phyloP scores from a whole-genome alignment of 2,797 vertebrate genomes.

The Sebastes iracundus region DNA sequence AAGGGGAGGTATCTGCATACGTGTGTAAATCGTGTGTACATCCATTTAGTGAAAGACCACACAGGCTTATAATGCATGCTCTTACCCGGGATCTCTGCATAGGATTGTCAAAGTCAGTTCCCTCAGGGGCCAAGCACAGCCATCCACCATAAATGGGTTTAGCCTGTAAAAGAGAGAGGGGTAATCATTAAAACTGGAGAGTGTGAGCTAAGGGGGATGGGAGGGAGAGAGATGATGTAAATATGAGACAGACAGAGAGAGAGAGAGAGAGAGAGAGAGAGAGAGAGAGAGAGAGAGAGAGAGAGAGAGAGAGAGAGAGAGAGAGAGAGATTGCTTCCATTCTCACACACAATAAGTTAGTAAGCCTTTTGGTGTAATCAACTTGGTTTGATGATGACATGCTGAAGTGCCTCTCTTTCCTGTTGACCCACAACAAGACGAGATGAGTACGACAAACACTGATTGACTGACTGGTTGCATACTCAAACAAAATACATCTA shows the following conservation, averaged over 20 bases:
- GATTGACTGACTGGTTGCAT: neutral
- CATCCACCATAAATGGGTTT: constrained; percentile 89
- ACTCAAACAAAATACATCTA: neutral
- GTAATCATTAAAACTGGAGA: constrained; percentile 70
- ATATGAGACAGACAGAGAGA: constrained; percentile 8
- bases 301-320: neutral
- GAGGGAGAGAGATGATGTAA: constrained; percentile 8
- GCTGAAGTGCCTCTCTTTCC: constrained; percentile 7
- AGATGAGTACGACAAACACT: neutral
- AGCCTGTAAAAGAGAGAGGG: constrained; percentile 79
- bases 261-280: neutral
- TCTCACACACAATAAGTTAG: constrained; percentile 24
- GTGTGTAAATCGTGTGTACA: neutral
- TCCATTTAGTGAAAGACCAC: constrained; percentile 2
- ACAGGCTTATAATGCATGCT: neutral
- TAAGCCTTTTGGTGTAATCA: constrained; percentile 36
- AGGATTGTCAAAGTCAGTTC: constrained; percentile 89
- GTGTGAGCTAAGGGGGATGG: constrained; percentile 40
- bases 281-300: neutral
- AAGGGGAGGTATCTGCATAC: neutral
- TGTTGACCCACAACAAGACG: constrained; percentile 26
- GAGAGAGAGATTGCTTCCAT: neutral
- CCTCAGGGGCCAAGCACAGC: constrained; percentile 88
- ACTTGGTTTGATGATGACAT: constrained; percentile 53
- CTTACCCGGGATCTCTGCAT: constrained; percentile 89